phyloP scores from a whole-genome alignment of 2,797 vertebrate genomes.

The Streptopelia turtur region DNA sequence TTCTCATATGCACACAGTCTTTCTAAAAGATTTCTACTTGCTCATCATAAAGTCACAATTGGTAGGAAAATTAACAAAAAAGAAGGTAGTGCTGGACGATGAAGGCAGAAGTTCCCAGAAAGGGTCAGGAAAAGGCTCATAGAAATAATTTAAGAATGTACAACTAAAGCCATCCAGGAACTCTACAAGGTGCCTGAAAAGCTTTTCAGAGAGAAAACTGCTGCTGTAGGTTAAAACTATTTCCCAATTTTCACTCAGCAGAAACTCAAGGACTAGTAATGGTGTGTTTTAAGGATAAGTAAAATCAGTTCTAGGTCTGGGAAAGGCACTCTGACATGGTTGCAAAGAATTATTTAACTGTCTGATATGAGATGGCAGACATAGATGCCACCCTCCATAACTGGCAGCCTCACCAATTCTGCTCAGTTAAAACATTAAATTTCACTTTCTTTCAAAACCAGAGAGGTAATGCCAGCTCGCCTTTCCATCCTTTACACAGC shows the following conservation, averaged over 20 bases:
- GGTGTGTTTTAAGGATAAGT: background rate
- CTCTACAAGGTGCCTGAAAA: background rate
- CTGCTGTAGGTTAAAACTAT: background rate
- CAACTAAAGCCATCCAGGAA: background rate
- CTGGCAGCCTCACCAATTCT: background rate
- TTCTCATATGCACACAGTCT: background rate
- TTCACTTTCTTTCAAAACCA: background rate
- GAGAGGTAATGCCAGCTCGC: background rate
- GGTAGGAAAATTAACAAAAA: background rate
- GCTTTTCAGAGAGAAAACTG: background rate
- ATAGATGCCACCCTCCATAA: background rate
- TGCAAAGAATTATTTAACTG: background rate
- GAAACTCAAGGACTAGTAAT: background rate
- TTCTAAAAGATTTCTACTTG: background rate
- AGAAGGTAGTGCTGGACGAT: background rate
- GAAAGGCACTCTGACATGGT: accelerated
- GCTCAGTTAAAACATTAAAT: background rate
- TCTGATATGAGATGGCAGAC: background rate
- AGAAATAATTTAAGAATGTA: background rate
- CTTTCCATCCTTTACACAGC: background rate
- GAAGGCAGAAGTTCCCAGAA: background rate
- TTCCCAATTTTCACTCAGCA: background rate
- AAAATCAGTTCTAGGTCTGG: background rate
- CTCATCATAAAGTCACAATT: background rate
- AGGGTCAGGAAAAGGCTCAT: background rate